Conservation (phyloP, 2,888 invertebrate species). For the Rotaria magnacalcarata region DNA sequence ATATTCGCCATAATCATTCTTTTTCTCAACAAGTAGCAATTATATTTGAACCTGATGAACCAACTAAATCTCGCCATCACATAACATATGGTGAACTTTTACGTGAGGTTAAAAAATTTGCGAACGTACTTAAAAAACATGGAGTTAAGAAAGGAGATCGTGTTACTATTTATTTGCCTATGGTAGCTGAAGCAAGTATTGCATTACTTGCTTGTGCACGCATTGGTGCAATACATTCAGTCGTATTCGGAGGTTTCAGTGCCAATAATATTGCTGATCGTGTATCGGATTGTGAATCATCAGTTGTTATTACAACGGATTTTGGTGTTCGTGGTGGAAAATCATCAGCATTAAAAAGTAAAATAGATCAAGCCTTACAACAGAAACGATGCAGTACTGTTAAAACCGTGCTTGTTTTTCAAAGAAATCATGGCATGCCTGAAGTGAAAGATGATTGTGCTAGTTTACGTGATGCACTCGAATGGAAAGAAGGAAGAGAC, state of each 20-base stretch:
- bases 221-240: slow-evolving; percentile 44
- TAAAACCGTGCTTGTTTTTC: slow-evolving; percentile 41
- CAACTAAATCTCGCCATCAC: not conserved
- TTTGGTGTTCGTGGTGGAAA: slow-evolving; percentile 38
- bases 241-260: slow-evolving; percentile 46
- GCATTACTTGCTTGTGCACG: slow-evolving; percentile 45
- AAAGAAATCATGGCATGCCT: slow-evolving; percentile 10
- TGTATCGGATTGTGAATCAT: slow-evolving; percentile 41
- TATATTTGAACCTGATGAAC: slow-evolving; percentile 2
- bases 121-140: slow-evolving; percentile 41
- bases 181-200: slow-evolving; percentile 35
- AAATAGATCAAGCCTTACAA: slow-evolving; percentile 41
- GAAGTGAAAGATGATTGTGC: not conserved
- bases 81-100: slow-evolving; percentile 30
- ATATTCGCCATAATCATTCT: not conserved
- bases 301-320: slow-evolving; percentile 40
- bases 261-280: slow-evolving; percentile 41
- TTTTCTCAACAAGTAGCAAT: not conserved
- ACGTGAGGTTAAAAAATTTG: slow-evolving; percentile 36
- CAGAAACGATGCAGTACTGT: slow-evolving; percentile 37
- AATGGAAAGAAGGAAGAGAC: slow-evolving; percentile 66
- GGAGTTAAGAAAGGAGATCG: slow-evolving; percentile 46
- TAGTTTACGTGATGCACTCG: not conserved
- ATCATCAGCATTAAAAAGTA: slow-evolving; percentile 38
- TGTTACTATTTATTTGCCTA: slow-evolving; percentile 45